Percentiles rank a stretch among this genome's conserved stretches.
phyloP scores from a whole-genome alignment of 2,113 vertebrate species.

The Sturnus vulgaris region DNA sequence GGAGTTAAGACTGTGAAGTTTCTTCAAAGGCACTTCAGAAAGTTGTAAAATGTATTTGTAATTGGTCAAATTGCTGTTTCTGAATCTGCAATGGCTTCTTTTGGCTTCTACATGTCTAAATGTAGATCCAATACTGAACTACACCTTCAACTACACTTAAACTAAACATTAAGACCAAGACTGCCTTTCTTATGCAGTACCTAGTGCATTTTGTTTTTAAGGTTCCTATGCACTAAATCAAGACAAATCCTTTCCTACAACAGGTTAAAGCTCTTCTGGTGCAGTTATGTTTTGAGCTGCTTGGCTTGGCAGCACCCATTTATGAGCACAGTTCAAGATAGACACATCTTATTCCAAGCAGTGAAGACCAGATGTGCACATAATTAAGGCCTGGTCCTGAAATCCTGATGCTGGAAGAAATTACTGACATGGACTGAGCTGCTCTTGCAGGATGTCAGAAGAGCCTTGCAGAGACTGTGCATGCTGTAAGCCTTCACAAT shows the following conservation, averaged over 20 bases:
- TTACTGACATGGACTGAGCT: neutral
- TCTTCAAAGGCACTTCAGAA: neutral
- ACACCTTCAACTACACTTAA: too few relatives aligned
- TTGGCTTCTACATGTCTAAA: neutral
- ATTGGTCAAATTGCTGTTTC: neutral
- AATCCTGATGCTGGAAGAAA: conserved; percentile 16
- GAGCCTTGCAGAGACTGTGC: neutral
- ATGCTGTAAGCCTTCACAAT: neutral
- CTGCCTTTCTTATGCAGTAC: neutral
- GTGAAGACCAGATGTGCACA: conserved; percentile 15
- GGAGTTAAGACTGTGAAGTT: neutral
- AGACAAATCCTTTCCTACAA: neutral
- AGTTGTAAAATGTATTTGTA: rapidly evolving
- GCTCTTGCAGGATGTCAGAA: neutral
- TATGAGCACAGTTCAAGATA: neutral
- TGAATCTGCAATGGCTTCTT: neutral
- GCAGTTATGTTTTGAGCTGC: neutral
- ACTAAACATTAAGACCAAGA: neutral
- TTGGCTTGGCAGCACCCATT: neutral
- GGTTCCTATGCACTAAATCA: neutral
- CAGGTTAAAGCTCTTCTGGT: neutral
- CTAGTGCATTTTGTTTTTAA: neutral
- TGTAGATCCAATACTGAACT: neutral
- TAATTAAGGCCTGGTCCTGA: conserved; percentile 7
- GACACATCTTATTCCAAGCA: neutral